Percentiles rank a stretch among this genome's conserved stretches.
These are phyloP conservation scores for Trichogramma evanescens DNA, from an alignment of 2,888 invertebrate species.

Conservation along the genomic window DNA sequence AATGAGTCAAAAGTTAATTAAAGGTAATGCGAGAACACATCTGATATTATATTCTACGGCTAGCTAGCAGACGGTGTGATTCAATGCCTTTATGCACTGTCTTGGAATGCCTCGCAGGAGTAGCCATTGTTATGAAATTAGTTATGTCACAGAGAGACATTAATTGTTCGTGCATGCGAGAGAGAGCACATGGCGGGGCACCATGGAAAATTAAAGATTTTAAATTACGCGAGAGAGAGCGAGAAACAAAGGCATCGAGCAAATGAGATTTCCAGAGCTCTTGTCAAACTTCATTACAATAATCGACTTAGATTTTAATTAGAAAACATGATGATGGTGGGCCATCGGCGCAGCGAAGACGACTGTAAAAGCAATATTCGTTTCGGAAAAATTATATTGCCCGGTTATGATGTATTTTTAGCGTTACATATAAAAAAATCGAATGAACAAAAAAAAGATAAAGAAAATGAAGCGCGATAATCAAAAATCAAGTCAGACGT, in stretches of 20 bases:
- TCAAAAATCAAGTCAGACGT: background rate
- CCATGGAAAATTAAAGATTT: slow-evolving; percentile 3
- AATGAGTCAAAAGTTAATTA: no score
- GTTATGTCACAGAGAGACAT: slow-evolving; percentile 28
- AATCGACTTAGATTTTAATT: background rate
- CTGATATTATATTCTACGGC: slow-evolving; percentile 12
- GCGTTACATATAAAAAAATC: background rate
- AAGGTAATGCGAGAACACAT: slow-evolving; percentile 15
- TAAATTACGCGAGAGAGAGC: background rate
- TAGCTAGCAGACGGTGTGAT: background rate
- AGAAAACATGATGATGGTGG: background rate
- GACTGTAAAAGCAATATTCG: no score
- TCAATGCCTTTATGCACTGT: slow-evolving; percentile 18
- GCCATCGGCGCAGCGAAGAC: no score
- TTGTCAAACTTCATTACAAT: background rate
- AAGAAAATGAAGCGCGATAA: background rate
- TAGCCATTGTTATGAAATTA: slow-evolving; percentile 28
- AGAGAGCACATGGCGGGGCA: background rate
- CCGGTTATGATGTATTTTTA: background rate
- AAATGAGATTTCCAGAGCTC: background rate
- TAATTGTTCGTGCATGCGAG: slow-evolving; percentile 22
- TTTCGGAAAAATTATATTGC: background rate
- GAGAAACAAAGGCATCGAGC: background rate
- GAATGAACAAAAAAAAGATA: background rate
- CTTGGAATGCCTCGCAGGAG: background rate